Base-by-base conservation (phyloP, 1,140 invertebrate species). In the Acromyrmex charruanus region DNA sequence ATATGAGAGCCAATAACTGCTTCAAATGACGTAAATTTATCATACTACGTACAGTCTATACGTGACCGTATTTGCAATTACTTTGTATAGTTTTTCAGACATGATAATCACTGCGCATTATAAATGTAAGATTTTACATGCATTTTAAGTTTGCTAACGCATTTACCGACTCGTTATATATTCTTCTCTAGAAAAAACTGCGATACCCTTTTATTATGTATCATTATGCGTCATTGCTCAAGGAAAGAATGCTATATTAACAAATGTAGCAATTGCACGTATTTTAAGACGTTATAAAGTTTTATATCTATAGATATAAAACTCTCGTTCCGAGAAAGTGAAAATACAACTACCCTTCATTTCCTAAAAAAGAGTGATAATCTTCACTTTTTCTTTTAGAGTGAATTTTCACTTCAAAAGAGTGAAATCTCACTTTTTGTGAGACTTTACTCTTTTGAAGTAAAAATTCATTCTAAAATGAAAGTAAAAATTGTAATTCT, bases 21-120 rank as follows among this genome's bases (percentile, higher is more conserved):
- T 6, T 49, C 25, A 39, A 65, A 49, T 28, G 44, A 65, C 25
- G 39, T 79, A 18, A 49, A 65, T 79, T 79, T 79, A 65, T 65
- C n/a, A 18, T 44, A 16, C 16, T 10, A 63, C 55, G 35, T 59
- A 59, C 14, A 18, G 31, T 39, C 55, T 28, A 18, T 21, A 25
- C n/a, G 28, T 16, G 39, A 10, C 14, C n/a, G 21, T 28, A 28
- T 49, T 49, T 28, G 28, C 28, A 25, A 53, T 69, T 81, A 44
- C 4, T 53, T 61, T 77, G 18, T 49, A 68, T 4, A 49, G 25
- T 63, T 77, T 21, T 31, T 59, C 5, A 61, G 21, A 21, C n/a
- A 21, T 14, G 7, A 35, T 14, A 51, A 71, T 44, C 16, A 25
- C 44, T 5, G 6, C 25, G 9, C 16, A 53, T 55, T 44, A 31